Evolutionary conservation across 2,797 vertebrate genomes (phyloP).

Genomic region (Crocodylus rhombifer): DNA sequence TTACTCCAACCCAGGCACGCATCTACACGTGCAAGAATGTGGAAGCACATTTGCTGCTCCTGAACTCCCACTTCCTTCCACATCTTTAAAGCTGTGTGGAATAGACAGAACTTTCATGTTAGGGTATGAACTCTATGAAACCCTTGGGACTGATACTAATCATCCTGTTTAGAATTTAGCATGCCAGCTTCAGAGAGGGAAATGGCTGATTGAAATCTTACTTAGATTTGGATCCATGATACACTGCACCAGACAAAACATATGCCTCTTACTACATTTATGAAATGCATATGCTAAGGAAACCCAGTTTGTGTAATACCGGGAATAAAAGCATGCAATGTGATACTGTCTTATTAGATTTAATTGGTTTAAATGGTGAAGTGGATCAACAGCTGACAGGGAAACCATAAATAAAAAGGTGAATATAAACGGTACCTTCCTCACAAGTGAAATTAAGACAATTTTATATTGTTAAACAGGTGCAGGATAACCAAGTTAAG

Average conservation of each 20-base stretch:
- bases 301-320: background rate
- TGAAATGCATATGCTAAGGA: background rate
- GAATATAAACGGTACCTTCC: background rate
- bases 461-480: background rate
- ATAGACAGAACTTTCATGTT: too few relatives aligned
- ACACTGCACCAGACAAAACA: conserved; percentile 12
- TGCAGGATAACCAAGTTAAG: background rate
- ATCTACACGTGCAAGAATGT: too few relatives aligned
- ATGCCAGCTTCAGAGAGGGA: background rate
- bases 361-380: background rate
- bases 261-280: background rate
- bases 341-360: background rate
- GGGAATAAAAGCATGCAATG: background rate
- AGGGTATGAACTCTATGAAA: too few relatives aligned
- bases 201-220: conserved; percentile 7
- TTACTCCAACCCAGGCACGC: too few relatives aligned
- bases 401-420: background rate
- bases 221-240: background rate
- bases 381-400: background rate
- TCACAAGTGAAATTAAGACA: background rate
- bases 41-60: too few relatives aligned
- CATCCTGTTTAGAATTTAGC: background rate
- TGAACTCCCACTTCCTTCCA: too few relatives aligned
- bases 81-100: too few relatives aligned
- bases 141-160: background rate